These are phyloP conservation scores for Chionis minor DNA, from an alignment of 2,113 vertebrate species.

Conservation along the genomic window DNA sequence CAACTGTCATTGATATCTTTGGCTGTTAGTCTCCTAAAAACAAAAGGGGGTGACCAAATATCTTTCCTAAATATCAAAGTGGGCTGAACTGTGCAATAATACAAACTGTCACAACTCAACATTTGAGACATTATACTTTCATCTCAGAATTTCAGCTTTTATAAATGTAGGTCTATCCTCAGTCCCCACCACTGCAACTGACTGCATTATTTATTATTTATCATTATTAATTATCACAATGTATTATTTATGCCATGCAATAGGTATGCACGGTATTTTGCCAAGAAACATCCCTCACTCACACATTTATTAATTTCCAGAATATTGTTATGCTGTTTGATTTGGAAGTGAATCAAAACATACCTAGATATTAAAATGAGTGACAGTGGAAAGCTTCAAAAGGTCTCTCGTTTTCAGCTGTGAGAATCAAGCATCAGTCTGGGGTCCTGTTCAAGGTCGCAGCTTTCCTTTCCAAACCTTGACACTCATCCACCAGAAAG, in stretches of 20 bases:
- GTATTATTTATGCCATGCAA: conserved; percentile 63
- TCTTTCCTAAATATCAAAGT: neutral
- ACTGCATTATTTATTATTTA: conserved; percentile 71
- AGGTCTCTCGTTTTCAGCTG: neutral
- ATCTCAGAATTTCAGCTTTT: conserved; percentile 17
- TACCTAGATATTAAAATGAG: neutral
- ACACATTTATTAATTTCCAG: conserved; percentile 51
- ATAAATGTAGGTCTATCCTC: conserved; percentile 31
- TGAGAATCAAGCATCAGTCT: neutral
- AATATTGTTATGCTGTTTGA: conserved; percentile 22
- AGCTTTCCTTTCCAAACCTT: neutral
- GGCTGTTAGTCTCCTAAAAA: neutral
- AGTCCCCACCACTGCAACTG: conserved; percentile 8
- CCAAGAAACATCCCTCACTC: conserved; percentile 39
- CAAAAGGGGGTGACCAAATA: neutral
- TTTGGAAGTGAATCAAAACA: conserved; percentile 36
- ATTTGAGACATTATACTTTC: neutral
- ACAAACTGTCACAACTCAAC: neutral
- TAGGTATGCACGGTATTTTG: conserved; percentile 50
- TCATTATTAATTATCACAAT: conserved; percentile 70
- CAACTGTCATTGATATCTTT: neutral
- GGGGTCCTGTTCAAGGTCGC: neutral
- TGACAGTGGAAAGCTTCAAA: neutral
- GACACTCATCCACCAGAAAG: neutral
- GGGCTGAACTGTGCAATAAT: neutral